Percentiles rank a stretch among this genome's conserved stretches.
Evolutionary conservation across 2,888 invertebrate genomes (phyloP).

Genomic region (Stenurella melanura): DNA sequence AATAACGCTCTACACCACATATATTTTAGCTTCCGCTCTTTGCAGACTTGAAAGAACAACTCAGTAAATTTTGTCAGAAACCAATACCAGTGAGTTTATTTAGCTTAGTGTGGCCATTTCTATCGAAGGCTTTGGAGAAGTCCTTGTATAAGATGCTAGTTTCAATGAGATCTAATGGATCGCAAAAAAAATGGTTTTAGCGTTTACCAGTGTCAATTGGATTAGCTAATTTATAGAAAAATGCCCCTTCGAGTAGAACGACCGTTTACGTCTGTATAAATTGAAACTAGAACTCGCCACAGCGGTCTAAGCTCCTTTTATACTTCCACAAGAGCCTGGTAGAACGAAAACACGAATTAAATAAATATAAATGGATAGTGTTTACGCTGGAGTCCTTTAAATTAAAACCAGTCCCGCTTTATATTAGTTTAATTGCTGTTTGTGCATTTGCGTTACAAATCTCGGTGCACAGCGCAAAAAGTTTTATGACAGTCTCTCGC

Average conservation of each 20-base stretch:
- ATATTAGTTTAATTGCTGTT: slow-evolving; percentile 26
- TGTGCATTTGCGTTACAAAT: slow-evolving; percentile 17
- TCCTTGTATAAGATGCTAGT: too few relatives aligned
- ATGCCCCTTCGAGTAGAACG: background rate
- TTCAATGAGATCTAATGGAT: too few relatives aligned
- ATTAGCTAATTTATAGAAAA: background rate
- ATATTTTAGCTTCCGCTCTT: too few relatives aligned
- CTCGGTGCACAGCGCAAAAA: slow-evolving; percentile 11
- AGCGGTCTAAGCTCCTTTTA: background rate
- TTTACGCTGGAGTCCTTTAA: slow-evolving; percentile 12
- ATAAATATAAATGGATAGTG: slow-evolving; percentile 11
- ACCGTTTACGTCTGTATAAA: background rate
- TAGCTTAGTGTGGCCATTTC: too few relatives aligned
- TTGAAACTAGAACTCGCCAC: background rate
- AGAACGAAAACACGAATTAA: background rate
- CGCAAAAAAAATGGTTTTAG: too few relatives aligned
- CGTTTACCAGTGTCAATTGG: background rate
- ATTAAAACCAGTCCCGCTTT: slow-evolving; percentile 22
- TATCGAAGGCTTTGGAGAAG: too few relatives aligned
- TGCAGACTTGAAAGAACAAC: too few relatives aligned
- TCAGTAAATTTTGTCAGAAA: too few relatives aligned
- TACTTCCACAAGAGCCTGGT: background rate
- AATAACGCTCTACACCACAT: too few relatives aligned
- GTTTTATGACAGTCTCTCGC: slow-evolving; percentile 13
- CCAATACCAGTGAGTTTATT: too few relatives aligned